Percentiles rank a stretch among this genome's conserved stretches.
Evolutionary conservation across 2,888 invertebrate species (phyloP).

Genomic region (Drosophila multiciliata): DNA sequence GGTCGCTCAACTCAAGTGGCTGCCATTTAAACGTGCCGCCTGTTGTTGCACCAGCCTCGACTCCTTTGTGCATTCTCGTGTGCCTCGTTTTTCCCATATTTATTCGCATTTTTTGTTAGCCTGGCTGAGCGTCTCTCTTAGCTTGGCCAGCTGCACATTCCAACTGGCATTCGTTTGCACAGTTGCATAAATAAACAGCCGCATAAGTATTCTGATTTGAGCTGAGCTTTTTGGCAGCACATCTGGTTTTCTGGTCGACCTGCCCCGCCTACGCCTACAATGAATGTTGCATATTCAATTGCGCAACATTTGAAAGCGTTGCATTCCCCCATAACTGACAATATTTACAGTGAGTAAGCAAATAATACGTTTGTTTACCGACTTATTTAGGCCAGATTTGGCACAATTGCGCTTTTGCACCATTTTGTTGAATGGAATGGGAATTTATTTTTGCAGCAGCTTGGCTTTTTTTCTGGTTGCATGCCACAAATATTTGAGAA

Average conservation of each 20-base stretch:
- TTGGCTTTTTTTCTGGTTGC: not conserved
- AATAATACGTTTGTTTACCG: not conserved
- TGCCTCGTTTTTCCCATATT: not conserved
- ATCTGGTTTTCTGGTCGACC: not conserved
- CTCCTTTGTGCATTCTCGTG: not conserved
- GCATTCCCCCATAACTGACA: not conserved
- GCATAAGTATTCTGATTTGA: not conserved
- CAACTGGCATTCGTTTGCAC: not conserved
- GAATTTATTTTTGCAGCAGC: not conserved
- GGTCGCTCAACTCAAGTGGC: constrained; percentile 63
- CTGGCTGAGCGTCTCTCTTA: not conserved
- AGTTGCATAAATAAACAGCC: constrained; percentile 8
- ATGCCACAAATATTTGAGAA: not conserved
- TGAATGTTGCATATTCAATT: not conserved
- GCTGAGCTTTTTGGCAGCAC: not conserved
- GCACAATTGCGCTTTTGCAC: not conserved
- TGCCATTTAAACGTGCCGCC: constrained; percentile 40
- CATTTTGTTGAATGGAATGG: not conserved
- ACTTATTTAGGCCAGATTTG: not conserved
- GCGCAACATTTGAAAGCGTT: not conserved
- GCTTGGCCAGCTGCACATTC: constrained; percentile 11
- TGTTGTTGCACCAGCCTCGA: not conserved
- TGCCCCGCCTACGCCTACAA: not conserved
- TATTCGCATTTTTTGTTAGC: not conserved
- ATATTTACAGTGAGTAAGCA: not conserved